Evolutionary conservation across 2,113 vertebrate species (phyloP), one percentile per base, ranked within the genome.

Genomic region (Ageneiosus marmoratus): DNA sequence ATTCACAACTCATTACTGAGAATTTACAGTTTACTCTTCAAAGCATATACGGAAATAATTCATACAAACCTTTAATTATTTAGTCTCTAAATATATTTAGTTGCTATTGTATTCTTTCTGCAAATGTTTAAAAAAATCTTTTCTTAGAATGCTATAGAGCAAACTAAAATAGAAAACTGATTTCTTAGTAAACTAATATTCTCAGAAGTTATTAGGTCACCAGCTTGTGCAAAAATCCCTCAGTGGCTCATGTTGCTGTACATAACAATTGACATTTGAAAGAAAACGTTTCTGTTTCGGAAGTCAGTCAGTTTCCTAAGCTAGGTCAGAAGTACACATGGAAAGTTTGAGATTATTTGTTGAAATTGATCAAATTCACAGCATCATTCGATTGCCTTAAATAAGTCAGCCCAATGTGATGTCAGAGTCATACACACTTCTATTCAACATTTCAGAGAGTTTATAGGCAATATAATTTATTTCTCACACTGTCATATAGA

Each of bases 391-490:
- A 29, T 69, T 32, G 48, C 48, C 13, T 56, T 46, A 60, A n/a
- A 51, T 48, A 34, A 62, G 70, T 62, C 83, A 73, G 55, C 18
- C 12, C 67, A 50, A 20, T 48, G 83, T 46, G 69, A 51, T 58
- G 74, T 34, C 82, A 70, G 48, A 77, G 77, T 83, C 73, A 83
- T 12, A 80, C n/a, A 13, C 44, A 83, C 58, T 67, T 83, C 58
- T 60, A 60, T 77, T 77, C 48, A 34, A 46, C 50, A 37, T 20
- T 48, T 76, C 46, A 67, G 32, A 76, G 70, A 51, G 32, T 48
- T 50, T 37, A 4, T 58, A 82, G 69, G 53, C 53, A 65, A n/a
- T n/a, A n/a, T n/a, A n/a, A 41, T 22, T 53, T 70, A 16, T 80
- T 69, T 2, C 48, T 41, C 41, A 55, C 9, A 55, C 32, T 55